Evolutionary conservation across 2,113 vertebrate species (phyloP).

Genomic region (Bubo bubo): DNA sequence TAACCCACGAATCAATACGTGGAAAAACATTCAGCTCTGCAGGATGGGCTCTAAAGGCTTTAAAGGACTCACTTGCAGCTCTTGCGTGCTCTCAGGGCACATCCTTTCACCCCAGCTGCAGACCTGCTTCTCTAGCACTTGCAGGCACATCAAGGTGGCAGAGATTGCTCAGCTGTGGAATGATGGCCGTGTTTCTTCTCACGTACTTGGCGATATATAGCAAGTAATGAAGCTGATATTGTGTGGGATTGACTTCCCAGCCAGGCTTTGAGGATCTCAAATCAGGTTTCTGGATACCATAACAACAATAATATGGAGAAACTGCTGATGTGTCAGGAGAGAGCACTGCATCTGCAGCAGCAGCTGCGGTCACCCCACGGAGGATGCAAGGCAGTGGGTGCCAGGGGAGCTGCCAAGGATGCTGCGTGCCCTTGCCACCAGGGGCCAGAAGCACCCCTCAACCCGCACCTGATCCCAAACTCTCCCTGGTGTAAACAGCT

Average conservation of each 20-base stretch:
- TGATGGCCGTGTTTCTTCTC: background rate
- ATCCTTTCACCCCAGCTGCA: background rate
- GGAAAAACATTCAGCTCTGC: background rate
- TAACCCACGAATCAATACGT: background rate
- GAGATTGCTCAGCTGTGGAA: background rate
- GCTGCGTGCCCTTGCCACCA: rapidly evolving
- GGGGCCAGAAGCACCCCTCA: background rate
- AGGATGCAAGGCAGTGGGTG: background rate
- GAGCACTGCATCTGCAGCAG: background rate
- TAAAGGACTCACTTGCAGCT: background rate
- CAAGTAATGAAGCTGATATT: background rate
- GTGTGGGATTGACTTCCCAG: background rate
- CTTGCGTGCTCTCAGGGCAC: rapidly evolving
- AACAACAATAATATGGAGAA: background rate
- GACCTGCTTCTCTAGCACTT: background rate
- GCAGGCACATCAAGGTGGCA: background rate
- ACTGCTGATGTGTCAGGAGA: background rate
- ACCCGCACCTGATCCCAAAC: rapidly evolving
- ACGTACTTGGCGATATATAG: background rate
- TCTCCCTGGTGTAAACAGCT: background rate
- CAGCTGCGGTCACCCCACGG: rapidly evolving
- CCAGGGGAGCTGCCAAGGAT: background rate
- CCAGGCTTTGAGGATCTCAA: background rate
- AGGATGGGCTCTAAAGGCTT: background rate
- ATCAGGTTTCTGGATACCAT: background rate